Evolutionary conservation across 2,113 vertebrate species (phyloP), one percentile per base, ranked within the genome.

Genomic region (Amphiprion ocellaris): DNA sequence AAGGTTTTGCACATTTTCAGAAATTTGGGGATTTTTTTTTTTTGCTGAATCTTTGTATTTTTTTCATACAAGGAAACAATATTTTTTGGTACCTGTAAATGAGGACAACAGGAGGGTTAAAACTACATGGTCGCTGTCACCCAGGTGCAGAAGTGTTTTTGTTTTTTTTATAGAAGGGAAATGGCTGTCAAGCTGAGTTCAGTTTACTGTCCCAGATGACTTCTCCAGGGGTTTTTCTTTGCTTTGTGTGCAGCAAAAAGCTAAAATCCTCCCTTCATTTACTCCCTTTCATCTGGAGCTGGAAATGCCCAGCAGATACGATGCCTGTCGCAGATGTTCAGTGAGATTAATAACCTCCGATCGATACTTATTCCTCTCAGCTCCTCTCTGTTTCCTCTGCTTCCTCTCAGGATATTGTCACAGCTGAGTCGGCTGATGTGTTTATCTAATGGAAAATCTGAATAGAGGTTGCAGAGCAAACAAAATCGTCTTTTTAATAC

Each of bases 291-390:
- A 70, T 74, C 37, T 69, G 28, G 67, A 71, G 58, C 26, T 76
- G 67, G 76, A 83, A 79, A 60, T 74, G 65, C 16, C 44, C 55
- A 65, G 59, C 56, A 68, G 52, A 39, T 41, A 37, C 3, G 2
- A 21, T 2, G 14, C 46, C 56, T 75, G 66, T 77, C 62, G 50
- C n/a, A 61, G 53, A 70, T 63, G 63, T 67, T 65, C 50, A 21
- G 79, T 49, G 69, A 76, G 69, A 89, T 89, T 79, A 81, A 86
- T 83, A 68, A 79, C 55, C 17, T 58, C 46, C 28, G 72, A 79
- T 90, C 87, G 71, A 85, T 86, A 72, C 68, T 64, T 24, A 44
- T 79, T 87, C 39, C 2, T 67, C 68, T 50, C 79, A 24, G 64
- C 46, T n/a, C 23, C 23, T 37, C 63, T 80, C 62, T 15, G 63